Conservation (phyloP, 1,140 invertebrate genomes). For the Drosophila arawakana region DNA sequence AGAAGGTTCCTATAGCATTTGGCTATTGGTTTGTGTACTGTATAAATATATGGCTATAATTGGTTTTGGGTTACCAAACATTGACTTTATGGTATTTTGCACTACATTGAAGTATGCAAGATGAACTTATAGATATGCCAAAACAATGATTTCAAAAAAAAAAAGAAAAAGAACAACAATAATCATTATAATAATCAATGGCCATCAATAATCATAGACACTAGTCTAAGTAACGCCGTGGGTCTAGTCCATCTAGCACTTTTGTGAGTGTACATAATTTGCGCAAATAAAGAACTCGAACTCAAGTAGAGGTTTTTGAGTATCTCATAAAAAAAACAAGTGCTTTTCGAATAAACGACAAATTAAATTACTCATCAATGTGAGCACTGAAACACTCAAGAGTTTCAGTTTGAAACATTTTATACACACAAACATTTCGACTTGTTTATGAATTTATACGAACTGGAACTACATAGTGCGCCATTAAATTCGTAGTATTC, state of each 20-base stretch:
- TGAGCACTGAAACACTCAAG: constrained; percentile 41
- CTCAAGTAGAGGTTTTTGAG: constrained; percentile 78
- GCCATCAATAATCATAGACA: constrained; percentile 8
- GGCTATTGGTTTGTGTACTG: background rate
- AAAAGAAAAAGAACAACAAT: background rate
- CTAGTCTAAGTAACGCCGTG: constrained; percentile 6
- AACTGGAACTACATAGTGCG: constrained; percentile 20
- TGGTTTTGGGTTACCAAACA: constrained; percentile 14
- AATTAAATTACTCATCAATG: constrained; percentile 80
- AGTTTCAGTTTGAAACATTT: constrained; percentile 1
- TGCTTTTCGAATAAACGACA: constrained; percentile 82
- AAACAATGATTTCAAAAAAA: background rate
- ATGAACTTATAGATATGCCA: constrained; percentile 3
- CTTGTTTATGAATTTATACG: constrained; percentile 20
- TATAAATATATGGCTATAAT: constrained; percentile 8
- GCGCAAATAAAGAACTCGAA: constrained; percentile 76
- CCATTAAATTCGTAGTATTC: constrained; percentile 23
- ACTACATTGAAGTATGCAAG: background rate
- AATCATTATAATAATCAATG: constrained; percentile 4
- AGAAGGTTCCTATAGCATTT: constrained; percentile 15
- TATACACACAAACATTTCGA: background rate
- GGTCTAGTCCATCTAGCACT: background rate
- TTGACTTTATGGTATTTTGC: constrained; percentile 25
- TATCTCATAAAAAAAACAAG: constrained; percentile 82
- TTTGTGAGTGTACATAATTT: constrained; percentile 33